These are phyloP conservation scores for Mesochorus sp. DNA, from an alignment of 2,888 invertebrate species.

Conservation along the genomic window DNA sequence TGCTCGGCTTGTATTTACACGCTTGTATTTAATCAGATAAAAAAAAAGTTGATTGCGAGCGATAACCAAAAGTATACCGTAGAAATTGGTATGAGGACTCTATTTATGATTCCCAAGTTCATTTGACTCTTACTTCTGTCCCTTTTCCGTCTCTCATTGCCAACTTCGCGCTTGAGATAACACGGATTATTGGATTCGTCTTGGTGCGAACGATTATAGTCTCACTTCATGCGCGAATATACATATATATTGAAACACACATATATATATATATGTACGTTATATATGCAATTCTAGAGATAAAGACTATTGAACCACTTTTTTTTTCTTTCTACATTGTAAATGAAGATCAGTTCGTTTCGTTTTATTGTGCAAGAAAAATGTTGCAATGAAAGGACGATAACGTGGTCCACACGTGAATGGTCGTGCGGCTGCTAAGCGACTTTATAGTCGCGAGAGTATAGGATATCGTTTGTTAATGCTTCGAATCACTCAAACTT, in stretches of 20 bases:
- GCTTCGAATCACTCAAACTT: no score
- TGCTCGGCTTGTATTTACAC: no score
- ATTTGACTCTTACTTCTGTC: no score
- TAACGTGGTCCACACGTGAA: slow-evolving; percentile 60
- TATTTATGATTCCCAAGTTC: not conserved
- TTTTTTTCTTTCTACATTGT: no score
- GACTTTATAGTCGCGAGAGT: slow-evolving; percentile 55
- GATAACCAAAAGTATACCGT: no score
- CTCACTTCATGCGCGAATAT: slow-evolving; percentile 36
- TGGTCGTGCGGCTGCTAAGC: slow-evolving; percentile 68
- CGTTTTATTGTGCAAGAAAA: no score
- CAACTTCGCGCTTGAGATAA: slow-evolving; percentile 21
- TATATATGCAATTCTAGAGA: no score
- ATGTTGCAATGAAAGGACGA: not conserved
- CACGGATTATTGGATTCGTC: slow-evolving; percentile 31
- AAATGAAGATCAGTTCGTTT: no score
- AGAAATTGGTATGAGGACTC: no score
- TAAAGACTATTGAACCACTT: no score
- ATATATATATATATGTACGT: not conserved
- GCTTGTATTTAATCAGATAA: no score
- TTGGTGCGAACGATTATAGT: slow-evolving; percentile 36
- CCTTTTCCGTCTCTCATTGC: not conserved
- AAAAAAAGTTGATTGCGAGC: no score
- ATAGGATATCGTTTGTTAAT: slow-evolving; percentile 15
- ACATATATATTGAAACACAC: slow-evolving; percentile 8